These are phyloP conservation scores for Odocoileus virginianus DNA, from an alignment of 2,113 vertebrate genomes.

Conservation along the genomic window DNA sequence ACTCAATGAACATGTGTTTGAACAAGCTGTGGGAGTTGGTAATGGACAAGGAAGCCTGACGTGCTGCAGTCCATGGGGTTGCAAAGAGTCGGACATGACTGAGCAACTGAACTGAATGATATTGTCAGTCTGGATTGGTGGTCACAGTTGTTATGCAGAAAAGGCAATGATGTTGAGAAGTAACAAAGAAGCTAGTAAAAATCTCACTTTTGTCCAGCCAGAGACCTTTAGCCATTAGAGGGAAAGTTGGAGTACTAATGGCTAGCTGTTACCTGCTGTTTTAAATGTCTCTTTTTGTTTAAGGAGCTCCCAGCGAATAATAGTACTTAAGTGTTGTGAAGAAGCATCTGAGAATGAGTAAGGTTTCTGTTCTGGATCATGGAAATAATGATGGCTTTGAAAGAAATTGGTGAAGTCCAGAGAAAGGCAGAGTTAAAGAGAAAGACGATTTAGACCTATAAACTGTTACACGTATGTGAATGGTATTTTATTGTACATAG, in stretches of 20 bases:
- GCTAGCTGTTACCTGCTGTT: not conserved
- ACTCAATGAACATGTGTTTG: not conserved
- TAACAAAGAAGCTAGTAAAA: not conserved
- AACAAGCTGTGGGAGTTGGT: not conserved
- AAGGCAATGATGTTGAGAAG: not conserved
- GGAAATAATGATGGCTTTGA: slow-evolving; percentile 4
- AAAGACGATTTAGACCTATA: not conserved
- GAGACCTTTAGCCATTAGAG: not conserved
- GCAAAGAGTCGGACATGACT: not conserved
- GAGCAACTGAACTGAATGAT: not conserved
- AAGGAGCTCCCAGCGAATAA: not conserved
- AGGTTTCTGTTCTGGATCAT: not conserved
- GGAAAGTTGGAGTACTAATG: not conserved
- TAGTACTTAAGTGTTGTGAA: slow-evolving; percentile 13
- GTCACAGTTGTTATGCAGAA: not conserved
- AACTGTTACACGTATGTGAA: not conserved
- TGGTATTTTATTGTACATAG: not conserved
- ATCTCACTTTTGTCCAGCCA: not conserved
- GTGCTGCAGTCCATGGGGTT: not conserved
- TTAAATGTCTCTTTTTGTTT: slow-evolving; percentile 12
- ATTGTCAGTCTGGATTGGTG: not conserved
- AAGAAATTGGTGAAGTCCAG: not conserved
- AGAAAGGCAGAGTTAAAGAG: slow-evolving; percentile 13
- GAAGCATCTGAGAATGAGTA: not conserved
- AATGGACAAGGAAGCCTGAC: not conserved